Evolutionary conservation across 1,140 invertebrate genomes (phyloP).

Genomic region (Drosophila pectinifera): DNA sequence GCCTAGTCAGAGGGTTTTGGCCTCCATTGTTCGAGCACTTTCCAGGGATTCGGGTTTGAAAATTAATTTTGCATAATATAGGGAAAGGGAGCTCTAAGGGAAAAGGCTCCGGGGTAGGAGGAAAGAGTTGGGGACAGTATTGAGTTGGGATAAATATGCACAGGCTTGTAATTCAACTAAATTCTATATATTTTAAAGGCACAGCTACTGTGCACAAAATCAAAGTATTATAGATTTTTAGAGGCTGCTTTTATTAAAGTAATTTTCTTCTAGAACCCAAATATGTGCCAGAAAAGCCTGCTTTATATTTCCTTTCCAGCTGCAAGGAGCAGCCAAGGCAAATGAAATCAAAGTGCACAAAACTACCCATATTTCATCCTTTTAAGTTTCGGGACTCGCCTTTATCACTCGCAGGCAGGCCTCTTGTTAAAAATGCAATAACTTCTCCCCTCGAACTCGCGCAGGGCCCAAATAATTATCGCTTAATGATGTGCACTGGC

Average conservation of each 20-base stretch:
- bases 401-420: conserved; percentile 19
- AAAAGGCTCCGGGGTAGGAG: background rate
- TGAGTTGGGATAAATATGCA: no score
- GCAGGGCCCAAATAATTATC: conserved; percentile 69
- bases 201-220: no score
- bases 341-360: conserved; percentile 1
- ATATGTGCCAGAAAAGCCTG: no score
- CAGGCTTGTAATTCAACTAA: no score
- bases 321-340: background rate
- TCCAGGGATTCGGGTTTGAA: conserved; percentile 39
- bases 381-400: conserved; percentile 13
- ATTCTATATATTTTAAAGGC: no score
- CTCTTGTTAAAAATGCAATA: conserved; percentile 45
- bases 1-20: conserved; percentile 42
- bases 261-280: no score
- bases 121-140: no score
- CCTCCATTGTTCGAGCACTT: conserved; percentile 43
- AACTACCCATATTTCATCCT: conserved; percentile 26
- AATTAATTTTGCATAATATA: conserved; percentile 67
- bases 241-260: background rate
- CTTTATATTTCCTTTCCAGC: background rate
- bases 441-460: conserved; percentile 28
- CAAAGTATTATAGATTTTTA: no score
- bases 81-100: background rate
- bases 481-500: conserved; percentile 77